phyloP scores from a whole-genome alignment of 2,113 vertebrate species.

The Bubo bubo region DNA sequence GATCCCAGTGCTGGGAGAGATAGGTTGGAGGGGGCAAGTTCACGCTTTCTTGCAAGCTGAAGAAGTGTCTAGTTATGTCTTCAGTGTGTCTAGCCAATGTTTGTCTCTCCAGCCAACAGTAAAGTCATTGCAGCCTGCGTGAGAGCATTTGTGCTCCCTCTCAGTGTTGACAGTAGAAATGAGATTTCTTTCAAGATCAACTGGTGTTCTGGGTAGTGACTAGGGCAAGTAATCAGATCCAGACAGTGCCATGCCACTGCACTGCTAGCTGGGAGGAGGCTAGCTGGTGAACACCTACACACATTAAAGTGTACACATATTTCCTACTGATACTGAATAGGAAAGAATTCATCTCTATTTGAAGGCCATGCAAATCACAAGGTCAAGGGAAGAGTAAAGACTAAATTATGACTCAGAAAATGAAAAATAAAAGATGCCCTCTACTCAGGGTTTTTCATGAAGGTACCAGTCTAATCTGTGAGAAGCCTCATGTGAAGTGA shows the following conservation, averaged over 20 bases:
- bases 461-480: not conserved
- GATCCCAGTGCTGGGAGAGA: not conserved
- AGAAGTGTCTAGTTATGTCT: not conserved
- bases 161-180: not conserved
- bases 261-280: not conserved
- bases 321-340: not conserved
- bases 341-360: not conserved
- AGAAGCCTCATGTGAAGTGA: not conserved
- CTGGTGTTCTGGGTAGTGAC: not conserved
- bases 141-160: not conserved
- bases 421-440: not conserved
- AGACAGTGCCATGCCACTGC: not conserved
- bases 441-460: not conserved
- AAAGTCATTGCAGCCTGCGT: not conserved
- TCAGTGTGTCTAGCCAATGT: not conserved
- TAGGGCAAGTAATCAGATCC: not conserved
- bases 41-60: not conserved
- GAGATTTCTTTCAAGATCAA: not conserved
- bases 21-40: not conserved
- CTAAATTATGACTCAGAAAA: not conserved
- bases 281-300: not conserved
- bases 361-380: not conserved
- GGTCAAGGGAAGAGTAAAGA: not conserved
- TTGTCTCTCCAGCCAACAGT: not conserved
- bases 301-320: not conserved